phyloP scores from a whole-genome alignment of 2,888 invertebrate species.

The Euzetes globulus region DNA sequence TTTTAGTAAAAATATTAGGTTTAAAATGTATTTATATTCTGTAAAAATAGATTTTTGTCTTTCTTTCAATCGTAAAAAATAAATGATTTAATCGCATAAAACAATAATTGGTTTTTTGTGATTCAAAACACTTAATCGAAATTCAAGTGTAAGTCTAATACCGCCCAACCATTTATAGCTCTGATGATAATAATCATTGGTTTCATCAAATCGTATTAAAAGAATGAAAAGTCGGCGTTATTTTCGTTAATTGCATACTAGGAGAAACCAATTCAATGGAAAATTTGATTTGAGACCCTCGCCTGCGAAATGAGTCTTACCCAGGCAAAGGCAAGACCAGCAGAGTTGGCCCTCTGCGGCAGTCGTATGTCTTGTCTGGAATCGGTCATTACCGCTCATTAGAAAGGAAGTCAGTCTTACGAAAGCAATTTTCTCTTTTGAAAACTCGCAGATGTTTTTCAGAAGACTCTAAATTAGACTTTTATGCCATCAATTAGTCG shows the following conservation, averaged over 20 bases:
- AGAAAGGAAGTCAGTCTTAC: constrained; percentile 28
- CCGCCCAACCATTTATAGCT: constrained; percentile 12
- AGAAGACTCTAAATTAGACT: background rate
- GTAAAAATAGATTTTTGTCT: background rate
- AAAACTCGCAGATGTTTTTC: constrained; percentile 19
- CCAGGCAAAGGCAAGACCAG: background rate
- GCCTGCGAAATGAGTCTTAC: background rate
- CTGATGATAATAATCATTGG: constrained; percentile 14
- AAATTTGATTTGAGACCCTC: background rate
- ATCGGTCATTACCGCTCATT: constrained; percentile 27
- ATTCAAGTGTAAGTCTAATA: background rate
- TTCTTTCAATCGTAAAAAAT: background rate
- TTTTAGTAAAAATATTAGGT: background rate
- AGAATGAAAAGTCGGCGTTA: constrained; percentile 10
- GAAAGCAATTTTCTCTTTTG: constrained; percentile 21
- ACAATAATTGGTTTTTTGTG: background rate
- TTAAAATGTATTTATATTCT: background rate
- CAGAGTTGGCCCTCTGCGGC: background rate
- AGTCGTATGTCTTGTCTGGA: constrained; percentile 8
- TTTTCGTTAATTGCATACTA: constrained; percentile 21
- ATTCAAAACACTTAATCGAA: constrained; percentile 19
- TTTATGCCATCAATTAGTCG: constrained; percentile 24
- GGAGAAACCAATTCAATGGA: background rate
- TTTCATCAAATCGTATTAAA: constrained; percentile 11
- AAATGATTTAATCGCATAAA: background rate